Base-by-base conservation (phyloP, 2,797 vertebrate genomes). In the Tauraco hartlaubi region DNA sequence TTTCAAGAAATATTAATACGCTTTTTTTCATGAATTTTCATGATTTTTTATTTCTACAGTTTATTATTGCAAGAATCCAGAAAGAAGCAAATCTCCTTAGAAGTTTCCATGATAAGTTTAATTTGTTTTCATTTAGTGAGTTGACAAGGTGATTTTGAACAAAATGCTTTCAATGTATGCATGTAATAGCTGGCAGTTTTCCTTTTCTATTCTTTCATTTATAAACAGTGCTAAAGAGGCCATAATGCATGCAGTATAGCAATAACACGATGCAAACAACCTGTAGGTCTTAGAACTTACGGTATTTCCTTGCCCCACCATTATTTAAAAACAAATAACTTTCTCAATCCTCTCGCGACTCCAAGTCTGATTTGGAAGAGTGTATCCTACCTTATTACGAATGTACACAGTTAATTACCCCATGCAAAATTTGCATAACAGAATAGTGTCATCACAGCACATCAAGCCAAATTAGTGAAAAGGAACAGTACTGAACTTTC, bases 391-490 rank as follows among this genome's bases (percentile, higher is more conserved):
- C 43, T 92, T 80, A 90, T 90, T 94, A 76, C 91, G 93, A 96
- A 79, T 87, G 28, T 66, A 73, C 73, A 73, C 33, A 71, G 51
- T 41, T 92, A 95, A 92, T 91, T 91, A 93, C 71, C 35, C 39
- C 0, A 0, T 76, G 17, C 51, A 74, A 29, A 87, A 79, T 94
- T 96, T 86, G 41, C 62, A 46, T 74, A 77, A 81, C 56, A 89
- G 48, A 71, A 61, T 48, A 84, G 39, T 67, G 90, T 92, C 90
- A 74, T 69, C 43, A 62, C 63, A 82, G 75, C 49, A 92, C 78
- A 90, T 86, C 62, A 76, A 85, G 58, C 33, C 67, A 93, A 91
- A 86, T 88, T 92, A 85, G 56, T 67, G 56, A 72, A 90, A 96
- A 92, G 67, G 64, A 95, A 39, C 43, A 58, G 59, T 29, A 83